Conservation (phyloP, 2,797 vertebrate genomes). For the Momotus momota region DNA sequence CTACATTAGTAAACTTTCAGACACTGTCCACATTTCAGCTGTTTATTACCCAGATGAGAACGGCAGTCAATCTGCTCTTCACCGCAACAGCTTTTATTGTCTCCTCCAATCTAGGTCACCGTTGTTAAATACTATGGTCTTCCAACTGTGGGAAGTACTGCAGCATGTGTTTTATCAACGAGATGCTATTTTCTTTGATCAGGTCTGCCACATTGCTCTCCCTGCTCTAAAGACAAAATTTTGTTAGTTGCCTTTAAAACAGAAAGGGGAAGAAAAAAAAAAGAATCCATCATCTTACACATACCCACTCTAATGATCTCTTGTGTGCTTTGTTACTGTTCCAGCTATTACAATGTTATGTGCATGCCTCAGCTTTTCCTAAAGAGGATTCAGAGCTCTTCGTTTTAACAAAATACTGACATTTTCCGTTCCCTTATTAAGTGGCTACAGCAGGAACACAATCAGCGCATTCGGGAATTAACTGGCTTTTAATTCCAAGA, state of each 20-base stretch:
- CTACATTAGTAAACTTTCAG: conserved; percentile 78
- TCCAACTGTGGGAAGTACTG: not conserved
- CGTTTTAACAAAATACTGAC: conserved; percentile 63
- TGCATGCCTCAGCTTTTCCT: conserved; percentile 68
- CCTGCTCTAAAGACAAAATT: conserved; percentile 11
- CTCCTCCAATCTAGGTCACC: conserved; percentile 85
- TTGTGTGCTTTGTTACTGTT: not conserved
- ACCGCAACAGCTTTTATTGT: conserved; percentile 81
- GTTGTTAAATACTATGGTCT: conserved; percentile 75
- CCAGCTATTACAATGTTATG: conserved; percentile 35
- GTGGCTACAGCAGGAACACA: conserved; percentile 50
- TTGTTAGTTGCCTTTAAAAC: not conserved
- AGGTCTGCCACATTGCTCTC: not conserved
- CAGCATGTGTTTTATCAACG: conserved; percentile 27
- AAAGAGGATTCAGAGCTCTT: conserved; percentile 73
- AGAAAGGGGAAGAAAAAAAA: not conserved
- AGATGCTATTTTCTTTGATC: conserved; percentile 32
- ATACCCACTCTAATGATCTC: not conserved
- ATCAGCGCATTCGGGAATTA: conserved; percentile 58
- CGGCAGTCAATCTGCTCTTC: conserved; percentile 80
- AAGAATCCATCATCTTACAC: not conserved
- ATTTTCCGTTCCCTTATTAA: conserved; percentile 57
- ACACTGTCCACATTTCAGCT: conserved; percentile 70
- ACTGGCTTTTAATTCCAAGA: conserved; percentile 60
- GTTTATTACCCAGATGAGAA: conserved; percentile 83